Conservation (phyloP, 2,888 invertebrate species). For the Rotaria macrura region DNA sequence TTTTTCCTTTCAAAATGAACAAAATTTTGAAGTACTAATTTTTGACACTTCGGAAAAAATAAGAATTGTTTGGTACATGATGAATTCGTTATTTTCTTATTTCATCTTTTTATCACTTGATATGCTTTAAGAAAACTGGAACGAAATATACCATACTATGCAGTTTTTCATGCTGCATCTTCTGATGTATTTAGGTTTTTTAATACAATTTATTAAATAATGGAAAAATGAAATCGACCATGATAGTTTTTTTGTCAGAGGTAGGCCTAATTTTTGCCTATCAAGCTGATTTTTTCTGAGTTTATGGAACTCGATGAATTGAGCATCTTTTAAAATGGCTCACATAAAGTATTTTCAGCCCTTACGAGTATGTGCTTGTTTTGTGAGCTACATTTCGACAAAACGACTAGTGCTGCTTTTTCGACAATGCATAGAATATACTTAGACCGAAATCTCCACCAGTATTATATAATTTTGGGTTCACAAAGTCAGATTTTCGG, state of each 20-base stretch:
- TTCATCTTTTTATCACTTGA: no score
- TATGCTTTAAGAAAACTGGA: no score
- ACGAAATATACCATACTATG: no score
- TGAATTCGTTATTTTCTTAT: no score
- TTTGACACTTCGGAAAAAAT: no score
- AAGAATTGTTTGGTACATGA: no score
- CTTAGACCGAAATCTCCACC: background rate
- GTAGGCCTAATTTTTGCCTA: background rate
- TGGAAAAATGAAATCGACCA: background rate
- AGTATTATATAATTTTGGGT: background rate
- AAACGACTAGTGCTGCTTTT: background rate
- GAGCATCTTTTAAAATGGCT: background rate
- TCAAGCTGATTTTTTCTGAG: background rate
- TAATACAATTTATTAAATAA: background rate
- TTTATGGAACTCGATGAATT: background rate
- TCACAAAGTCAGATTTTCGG: background rate
- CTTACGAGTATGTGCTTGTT: background rate
- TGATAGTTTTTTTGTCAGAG: background rate
- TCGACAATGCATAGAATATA: no score
- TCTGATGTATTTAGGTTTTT: no score
- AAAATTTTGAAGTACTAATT: no score
- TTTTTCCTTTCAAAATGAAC: no score
- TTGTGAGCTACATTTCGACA: background rate
- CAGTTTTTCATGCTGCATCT: no score
- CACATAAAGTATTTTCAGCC: background rate